Base-by-base conservation (phyloP, 1,140 invertebrate species). In the Ceratina australensis region DNA sequence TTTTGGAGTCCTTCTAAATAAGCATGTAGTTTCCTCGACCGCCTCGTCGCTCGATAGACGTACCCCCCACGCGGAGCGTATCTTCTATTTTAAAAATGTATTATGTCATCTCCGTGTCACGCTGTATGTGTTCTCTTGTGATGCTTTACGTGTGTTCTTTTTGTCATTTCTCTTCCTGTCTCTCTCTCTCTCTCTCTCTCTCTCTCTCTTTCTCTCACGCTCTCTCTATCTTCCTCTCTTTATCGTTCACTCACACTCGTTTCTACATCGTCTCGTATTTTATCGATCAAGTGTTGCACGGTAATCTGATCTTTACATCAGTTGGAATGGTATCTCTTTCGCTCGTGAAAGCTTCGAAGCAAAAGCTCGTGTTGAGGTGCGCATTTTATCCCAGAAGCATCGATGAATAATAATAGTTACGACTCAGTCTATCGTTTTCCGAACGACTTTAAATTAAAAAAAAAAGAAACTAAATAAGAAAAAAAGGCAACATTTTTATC, bases 301-400 rank as follows among this genome's bases (percentile, higher is more conserved):
- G 63, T 80, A 69, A 65, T 76, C 69, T 79, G 60, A 64, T 73
- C 61, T 69, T 74, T 77, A 69, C 60, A 72, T 81, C 81, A 74
- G 73, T 85, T 89, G 87, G 86, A 89, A 89, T 88, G 86, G 87
- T 89, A 87, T 80, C 81, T 80, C 64, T 54, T 72, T 69, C 60
- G 54, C 59, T 69, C 42, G 65, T 67, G 69, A 71, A 84, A 76
- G 75, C 50, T 56, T 74, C 66, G 54, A 65, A 79, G 63, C 49
- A 59, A 75, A 80, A 83, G 52, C 71, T 68, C 24, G 59, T 68
- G 63, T 56, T 42, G 24, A 67, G 56, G 28, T 63, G 78, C 26
- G 56, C 49, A 24, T 60, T 26, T 42, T 54, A 68, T 64, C 63
- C 59, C 69, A 63, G 56, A 83, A 63, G 56, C 69, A 72, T 80